phyloP scores from a whole-genome alignment of 2,113 vertebrate species.

The Jaculus jaculus region DNA sequence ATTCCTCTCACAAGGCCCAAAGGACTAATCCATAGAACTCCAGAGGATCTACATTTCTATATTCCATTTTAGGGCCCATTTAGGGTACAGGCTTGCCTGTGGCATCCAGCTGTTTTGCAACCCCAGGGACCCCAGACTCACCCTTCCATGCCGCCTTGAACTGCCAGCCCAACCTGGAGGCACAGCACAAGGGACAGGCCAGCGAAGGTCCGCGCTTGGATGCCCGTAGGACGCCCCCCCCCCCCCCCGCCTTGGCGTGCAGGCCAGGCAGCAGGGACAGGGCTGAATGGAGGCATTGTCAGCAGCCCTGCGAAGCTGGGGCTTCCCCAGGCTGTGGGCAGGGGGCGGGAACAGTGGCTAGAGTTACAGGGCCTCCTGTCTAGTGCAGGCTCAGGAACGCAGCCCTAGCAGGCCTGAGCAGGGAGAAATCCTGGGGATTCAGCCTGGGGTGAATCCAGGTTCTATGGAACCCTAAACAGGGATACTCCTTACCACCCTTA shows the following conservation, averaged over 20 bases:
- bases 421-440: not conserved
- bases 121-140: slow-evolving; percentile 38
- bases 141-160: slow-evolving; percentile 41
- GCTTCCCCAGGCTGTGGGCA: slow-evolving; percentile 39
- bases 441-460: not conserved
- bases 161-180: not conserved
- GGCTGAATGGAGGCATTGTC: slow-evolving; percentile 78
- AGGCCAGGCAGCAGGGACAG: slow-evolving; percentile 33
- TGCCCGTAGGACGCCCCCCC: not conserved
- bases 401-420: not conserved
- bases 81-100: too few relatives aligned
- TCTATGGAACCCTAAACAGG: not conserved
- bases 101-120: not conserved
- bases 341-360: slow-evolving; percentile 35
- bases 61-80: not conserved
- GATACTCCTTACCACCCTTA: not conserved
- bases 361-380: slow-evolving; percentile 61
- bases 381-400: not conserved
- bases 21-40: not conserved
- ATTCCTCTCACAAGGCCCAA: not conserved
- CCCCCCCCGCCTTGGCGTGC: not conserved
- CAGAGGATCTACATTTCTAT: rapidly evolving
- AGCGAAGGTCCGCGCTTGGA: not conserved
- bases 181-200: not conserved
- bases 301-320: not conserved